Evolutionary conservation across 1,140 invertebrate genomes (phyloP), one percentile per base, ranked within the genome.

Genomic region (Ylistrum balloti): DNA sequence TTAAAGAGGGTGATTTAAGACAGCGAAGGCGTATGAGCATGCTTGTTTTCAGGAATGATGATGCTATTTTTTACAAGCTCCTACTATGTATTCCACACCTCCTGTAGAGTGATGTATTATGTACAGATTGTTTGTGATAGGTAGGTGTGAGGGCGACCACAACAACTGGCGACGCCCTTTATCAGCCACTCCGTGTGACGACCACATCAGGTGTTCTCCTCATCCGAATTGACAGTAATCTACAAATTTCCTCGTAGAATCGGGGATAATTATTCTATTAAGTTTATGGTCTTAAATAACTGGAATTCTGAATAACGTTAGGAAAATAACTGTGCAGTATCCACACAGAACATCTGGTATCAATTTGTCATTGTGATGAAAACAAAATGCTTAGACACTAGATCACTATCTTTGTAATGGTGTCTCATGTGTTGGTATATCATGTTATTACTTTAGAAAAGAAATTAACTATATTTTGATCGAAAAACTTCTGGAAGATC

Each of bases 101-200:
- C 22, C 56, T n/a, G 56, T 28, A n/a, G 56, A 9, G n/a, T 74
- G 56, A 74, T 74, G 56, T 74, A 74, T 74, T n/a, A 74, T 74
- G 22, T 74, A 5, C 56, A 74, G 15, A 74, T 74, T 28, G n/a
- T 5, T 17, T 74, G 22, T 74, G 56, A 74, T 74, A 11, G 56
- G 56, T 28, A 74, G n/a, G 56, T 28, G 56, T 17, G n/a, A 74
- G 56, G 2, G 5, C 17, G 56, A 17, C 17, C n/a, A 74, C 56
- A 9, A 28, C 56, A 9, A 5, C n/a, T 28, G n/a, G n/a, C n/a
- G n/a, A 74, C 56, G 28, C 17, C 22, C 7, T 3, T 17, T 17
- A 74, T 17, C 56, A 28, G n/a, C 22, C n/a, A 22, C 17, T 74
- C 35, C 5, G 13, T 13, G 56, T 28, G 15, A 74, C 22, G 22